Evolutionary conservation across 2,888 invertebrate genomes (phyloP).

Genomic region (Thecophora atra): DNA sequence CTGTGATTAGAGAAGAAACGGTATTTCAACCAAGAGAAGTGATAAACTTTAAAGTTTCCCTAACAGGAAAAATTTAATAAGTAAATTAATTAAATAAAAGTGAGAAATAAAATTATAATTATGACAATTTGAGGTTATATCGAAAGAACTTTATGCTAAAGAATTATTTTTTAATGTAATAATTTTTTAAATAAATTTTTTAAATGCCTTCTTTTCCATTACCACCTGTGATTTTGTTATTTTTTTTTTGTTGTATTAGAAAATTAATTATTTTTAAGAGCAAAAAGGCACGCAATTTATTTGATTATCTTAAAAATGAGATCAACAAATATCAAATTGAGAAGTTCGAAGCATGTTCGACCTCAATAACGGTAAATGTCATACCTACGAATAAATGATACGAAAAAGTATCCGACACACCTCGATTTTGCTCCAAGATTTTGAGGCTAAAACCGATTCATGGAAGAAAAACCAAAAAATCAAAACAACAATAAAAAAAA

Average conservation of each 20-base stretch:
- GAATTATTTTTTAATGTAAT: background rate
- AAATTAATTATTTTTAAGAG: background rate
- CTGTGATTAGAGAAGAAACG: background rate
- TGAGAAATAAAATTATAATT: too few relatives aligned
- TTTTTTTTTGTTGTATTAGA: background rate
- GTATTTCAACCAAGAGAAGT: background rate
- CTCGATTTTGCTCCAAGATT: background rate
- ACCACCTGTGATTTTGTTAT: background rate
- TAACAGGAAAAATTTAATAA: background rate
- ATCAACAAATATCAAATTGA: background rate
- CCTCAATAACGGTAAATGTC: constrained; percentile 9
- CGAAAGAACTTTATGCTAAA: too few relatives aligned
- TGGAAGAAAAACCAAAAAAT: background rate
- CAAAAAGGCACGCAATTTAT: background rate
- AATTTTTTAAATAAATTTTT: too few relatives aligned
- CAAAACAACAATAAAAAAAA: too few relatives aligned
- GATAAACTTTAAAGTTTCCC: background rate
- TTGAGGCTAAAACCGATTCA: background rate
- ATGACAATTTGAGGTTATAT: too few relatives aligned
- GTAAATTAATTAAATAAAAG: too few relatives aligned
- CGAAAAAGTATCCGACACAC: background rate
- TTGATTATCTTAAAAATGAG: background rate
- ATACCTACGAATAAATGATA: background rate
- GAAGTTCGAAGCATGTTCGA: constrained; percentile 2
- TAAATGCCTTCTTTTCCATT: background rate